Percentiles rank a stretch among this genome's conserved stretches.
These are phyloP conservation scores for Tineola bisselliella DNA, from an alignment of 2,888 invertebrate species.

Conservation along the genomic window DNA sequence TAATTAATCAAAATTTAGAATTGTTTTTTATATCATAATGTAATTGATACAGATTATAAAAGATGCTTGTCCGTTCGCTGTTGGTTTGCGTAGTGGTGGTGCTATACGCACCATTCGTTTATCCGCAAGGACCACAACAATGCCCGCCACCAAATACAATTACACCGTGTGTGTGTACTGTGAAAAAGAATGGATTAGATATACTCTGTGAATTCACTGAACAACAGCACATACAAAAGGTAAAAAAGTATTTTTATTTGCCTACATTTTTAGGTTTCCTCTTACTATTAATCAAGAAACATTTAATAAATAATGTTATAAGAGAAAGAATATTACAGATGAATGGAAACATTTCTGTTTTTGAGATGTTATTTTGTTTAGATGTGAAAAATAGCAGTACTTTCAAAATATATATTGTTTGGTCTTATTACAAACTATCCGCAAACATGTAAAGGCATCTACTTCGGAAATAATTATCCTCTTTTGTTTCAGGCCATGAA, in stretches of 20 bases:
- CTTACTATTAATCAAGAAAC: no score
- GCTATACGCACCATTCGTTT: slow-evolving; percentile 58
- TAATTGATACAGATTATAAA: slow-evolving; percentile 31
- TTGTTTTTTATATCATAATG: no score
- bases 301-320: no score
- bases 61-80: slow-evolving; percentile 56
- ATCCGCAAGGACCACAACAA: slow-evolving; percentile 70
- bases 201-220: slow-evolving; percentile 90
- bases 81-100: slow-evolving; percentile 63
- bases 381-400: no score
- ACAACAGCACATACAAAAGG: slow-evolving; percentile 75
- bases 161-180: slow-evolving; percentile 82
- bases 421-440: no score
- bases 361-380: no score
- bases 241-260: slow-evolving; percentile 19
- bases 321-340: no score
- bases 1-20: no score
- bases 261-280: neutral
- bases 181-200: slow-evolving; percentile 89
- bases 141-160: slow-evolving; percentile 81
- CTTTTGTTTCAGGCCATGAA: slow-evolving; percentile 75
- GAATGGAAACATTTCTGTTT: no score
- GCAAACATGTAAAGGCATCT: neutral
- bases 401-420: no score
- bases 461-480: neutral